phyloP scores from a whole-genome alignment of 2,888 invertebrate species.

The Ormyrus rosae region DNA sequence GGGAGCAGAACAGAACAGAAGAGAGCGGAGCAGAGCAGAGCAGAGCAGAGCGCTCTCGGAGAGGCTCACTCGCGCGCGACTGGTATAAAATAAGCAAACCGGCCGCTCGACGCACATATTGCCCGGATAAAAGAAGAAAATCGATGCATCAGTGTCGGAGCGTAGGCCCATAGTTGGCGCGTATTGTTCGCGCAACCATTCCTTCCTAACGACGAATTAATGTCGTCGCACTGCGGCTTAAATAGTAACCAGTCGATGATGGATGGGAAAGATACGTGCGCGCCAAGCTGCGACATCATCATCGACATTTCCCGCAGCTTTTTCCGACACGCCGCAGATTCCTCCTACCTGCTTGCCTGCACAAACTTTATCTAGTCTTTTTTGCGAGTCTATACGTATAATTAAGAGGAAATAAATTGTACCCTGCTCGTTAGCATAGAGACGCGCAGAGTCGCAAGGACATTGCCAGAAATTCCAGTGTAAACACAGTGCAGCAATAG shows the following conservation, averaged over 20 bases:
- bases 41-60: not conserved
- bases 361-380: not conserved
- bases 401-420: conserved; percentile 30
- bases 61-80: not conserved
- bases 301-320: conserved; percentile 40
- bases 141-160: conserved; percentile 74
- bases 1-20: not conserved
- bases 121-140: conserved; percentile 53
- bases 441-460: not conserved
- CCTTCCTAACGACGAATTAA: conserved; percentile 73
- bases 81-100: not conserved
- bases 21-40: no score
- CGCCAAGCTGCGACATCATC: conserved; percentile 37
- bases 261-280: conserved; percentile 67
- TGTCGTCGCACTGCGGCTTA: conserved; percentile 75
- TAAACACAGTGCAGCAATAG: conserved; percentile 27
- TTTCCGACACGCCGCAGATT: not conserved
- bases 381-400: not conserved
- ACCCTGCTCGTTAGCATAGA: not conserved
- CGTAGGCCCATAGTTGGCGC: conserved; percentile 56
- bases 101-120: not conserved
- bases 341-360: not conserved
- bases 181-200: conserved; percentile 66
- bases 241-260: conserved; percentile 75
- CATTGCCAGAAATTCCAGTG: conserved; percentile 22